These are phyloP conservation scores for Caenorhabditis macrosperma DNA, from an alignment of 2,888 invertebrate species.

Conservation along the genomic window DNA sequence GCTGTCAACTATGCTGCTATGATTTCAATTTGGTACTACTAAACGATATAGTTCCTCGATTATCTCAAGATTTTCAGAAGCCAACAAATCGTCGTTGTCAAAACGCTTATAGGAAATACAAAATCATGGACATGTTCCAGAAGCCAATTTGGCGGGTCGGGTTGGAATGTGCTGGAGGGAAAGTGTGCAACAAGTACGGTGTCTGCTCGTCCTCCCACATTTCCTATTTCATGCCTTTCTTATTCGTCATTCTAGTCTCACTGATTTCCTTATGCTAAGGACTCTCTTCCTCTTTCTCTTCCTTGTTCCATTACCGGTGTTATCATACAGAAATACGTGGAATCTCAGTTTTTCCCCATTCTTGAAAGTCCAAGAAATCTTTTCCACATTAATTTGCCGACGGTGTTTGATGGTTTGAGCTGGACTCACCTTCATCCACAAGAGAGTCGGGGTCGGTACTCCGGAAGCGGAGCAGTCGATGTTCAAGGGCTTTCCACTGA, in stretches of 20 bases:
- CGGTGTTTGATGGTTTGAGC: slow-evolving; percentile 9
- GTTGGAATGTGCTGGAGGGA: slow-evolving; percentile 79
- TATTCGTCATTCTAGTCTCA: slow-evolving; percentile 29
- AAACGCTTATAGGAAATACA: slow-evolving; percentile 78
- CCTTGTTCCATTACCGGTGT: slow-evolving; percentile 14
- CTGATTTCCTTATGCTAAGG: slow-evolving; percentile 35
- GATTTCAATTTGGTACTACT: slow-evolving; percentile 76
- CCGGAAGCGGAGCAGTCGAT: slow-evolving; percentile 83
- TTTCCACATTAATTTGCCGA: neutral
- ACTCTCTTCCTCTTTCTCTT: neutral
- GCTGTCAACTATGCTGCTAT: slow-evolving; percentile 80
- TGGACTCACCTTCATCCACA: slow-evolving; percentile 82
- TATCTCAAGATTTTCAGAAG: slow-evolving; percentile 70
- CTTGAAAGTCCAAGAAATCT: slow-evolving; percentile 6
- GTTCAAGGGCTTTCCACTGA: slow-evolving; percentile 83
- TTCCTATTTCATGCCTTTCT: slow-evolving; percentile 44
- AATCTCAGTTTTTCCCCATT: slow-evolving; percentile 21
- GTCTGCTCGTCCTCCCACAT: slow-evolving; percentile 72
- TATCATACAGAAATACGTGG: slow-evolving; percentile 43
- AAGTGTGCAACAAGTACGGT: slow-evolving; percentile 79
- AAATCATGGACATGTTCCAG: slow-evolving; percentile 71
- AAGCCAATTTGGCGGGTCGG: slow-evolving; percentile 78
- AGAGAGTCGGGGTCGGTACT: slow-evolving; percentile 82
- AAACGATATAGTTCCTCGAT: neutral
- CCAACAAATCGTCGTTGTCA: slow-evolving; percentile 78